Conservation (phyloP, 1,140 invertebrate species). For the Harpegnathos saltator region DNA sequence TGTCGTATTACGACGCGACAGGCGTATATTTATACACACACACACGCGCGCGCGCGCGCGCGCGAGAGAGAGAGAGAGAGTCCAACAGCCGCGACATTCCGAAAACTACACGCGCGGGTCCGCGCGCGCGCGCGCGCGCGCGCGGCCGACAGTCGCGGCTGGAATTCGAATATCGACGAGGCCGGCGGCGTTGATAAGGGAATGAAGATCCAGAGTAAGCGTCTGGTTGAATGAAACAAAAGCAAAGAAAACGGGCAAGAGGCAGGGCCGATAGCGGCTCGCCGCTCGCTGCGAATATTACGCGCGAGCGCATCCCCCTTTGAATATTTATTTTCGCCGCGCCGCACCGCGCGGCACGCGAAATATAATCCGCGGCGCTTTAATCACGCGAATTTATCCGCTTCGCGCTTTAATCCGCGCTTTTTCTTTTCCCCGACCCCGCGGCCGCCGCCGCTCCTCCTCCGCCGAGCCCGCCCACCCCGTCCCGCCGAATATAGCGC, state of each 20-base stretch:
- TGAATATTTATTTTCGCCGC: slow-evolving; percentile 58
- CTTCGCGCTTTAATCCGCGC: slow-evolving; percentile 50
- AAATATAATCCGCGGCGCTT: slow-evolving; percentile 45
- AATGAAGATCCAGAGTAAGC: neutral
- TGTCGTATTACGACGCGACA: no score
- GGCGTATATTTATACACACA: no score
- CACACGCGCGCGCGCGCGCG: no score
- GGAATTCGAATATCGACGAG: slow-evolving; percentile 15
- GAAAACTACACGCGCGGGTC: no score
- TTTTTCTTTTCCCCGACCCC: slow-evolving; percentile 37
- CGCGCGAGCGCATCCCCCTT: slow-evolving; percentile 26
- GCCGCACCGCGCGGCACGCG: no score
- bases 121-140: no score
- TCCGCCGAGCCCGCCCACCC: slow-evolving; percentile 42
- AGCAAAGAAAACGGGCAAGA: no score
- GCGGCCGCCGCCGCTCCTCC: no score
- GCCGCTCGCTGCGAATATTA: slow-evolving; percentile 12
- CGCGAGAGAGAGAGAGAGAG: no score
- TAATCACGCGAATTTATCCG: slow-evolving; percentile 57
- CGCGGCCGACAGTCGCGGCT: no score
- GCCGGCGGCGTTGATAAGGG: neutral
- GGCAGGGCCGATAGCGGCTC: no score
- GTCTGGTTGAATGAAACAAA: neutral
- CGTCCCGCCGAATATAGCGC: slow-evolving; percentile 32
- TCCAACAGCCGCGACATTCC: no score